Conservation (phyloP, 2,888 invertebrate species). For the Luperina testacea region DNA sequence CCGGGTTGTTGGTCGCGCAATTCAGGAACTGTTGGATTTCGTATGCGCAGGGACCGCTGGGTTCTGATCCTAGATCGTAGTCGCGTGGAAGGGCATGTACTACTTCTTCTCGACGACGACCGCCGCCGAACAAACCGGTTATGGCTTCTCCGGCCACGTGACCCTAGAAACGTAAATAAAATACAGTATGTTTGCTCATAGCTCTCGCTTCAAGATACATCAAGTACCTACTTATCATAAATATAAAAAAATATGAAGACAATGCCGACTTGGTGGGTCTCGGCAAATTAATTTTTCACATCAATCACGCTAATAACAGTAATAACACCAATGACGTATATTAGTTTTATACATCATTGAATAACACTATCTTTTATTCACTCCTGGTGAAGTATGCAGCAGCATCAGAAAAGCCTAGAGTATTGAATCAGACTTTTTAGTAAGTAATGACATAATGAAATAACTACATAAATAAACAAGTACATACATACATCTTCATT, state of each 20-base stretch:
- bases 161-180: slow-evolving; percentile 89
- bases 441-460: background rate
- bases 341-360: too few relatives aligned
- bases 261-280: too few relatives aligned
- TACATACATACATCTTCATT: background rate
- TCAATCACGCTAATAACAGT: background rate
- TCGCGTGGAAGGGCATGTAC: slow-evolving; percentile 77
- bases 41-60: slow-evolving; percentile 95
- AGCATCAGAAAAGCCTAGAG: slow-evolving; percentile 25
- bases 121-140: slow-evolving; percentile 86
- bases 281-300: background rate
- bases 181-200: slow-evolving; percentile 8
- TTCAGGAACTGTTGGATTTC: slow-evolving; percentile 98
- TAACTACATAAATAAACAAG: slow-evolving; percentile 1
- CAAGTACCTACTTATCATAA: background rate
- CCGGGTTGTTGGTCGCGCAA: slow-evolving; percentile 95
- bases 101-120: slow-evolving; percentile 79
- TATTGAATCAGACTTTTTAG: background rate
- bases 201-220: background rate
- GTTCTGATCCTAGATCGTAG: slow-evolving; percentile 84
- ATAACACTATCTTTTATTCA: background rate
- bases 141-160: slow-evolving; percentile 97
- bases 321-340: too few relatives aligned
- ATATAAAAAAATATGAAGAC: background rate
- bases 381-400: background rate